A percentile compares a stretch with the other conserved stretches of the same genome.
Evolutionary conservation across 1,140 invertebrate species (phyloP).

Genomic region (Acromyrmex heyeri): DNA sequence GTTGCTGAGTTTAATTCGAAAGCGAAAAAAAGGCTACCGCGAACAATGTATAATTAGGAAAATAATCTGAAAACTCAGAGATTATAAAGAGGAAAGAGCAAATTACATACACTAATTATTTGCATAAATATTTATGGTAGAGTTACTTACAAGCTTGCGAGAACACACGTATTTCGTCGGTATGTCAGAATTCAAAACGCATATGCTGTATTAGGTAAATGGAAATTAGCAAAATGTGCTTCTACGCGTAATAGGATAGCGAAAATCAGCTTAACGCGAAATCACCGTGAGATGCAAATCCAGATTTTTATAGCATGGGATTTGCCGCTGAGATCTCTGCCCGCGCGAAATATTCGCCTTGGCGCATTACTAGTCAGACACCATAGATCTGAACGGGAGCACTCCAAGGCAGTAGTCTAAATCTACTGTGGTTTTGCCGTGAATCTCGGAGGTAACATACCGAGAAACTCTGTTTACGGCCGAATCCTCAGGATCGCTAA

Average conservation of each 20-base stretch:
- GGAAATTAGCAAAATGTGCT: slow-evolving; percentile 53
- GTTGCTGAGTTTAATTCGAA: slow-evolving; percentile 14
- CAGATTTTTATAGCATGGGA: slow-evolving; percentile 59
- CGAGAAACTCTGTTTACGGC: slow-evolving; percentile 73
- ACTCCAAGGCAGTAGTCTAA: slow-evolving; percentile 54
- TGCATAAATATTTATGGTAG: slow-evolving; percentile 48
- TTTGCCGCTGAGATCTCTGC: slow-evolving; percentile 38
- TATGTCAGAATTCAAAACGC: slow-evolving; percentile 13
- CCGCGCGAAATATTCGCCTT: slow-evolving; percentile 63
- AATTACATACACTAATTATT: slow-evolving; percentile 56
- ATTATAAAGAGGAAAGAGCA: slow-evolving; percentile 19
- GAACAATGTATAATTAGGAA: slow-evolving; percentile 46
- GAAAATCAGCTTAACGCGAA: slow-evolving; percentile 58
- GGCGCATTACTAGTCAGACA: slow-evolving; percentile 51
- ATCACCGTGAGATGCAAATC: slow-evolving; percentile 55
- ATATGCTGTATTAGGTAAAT: slow-evolving; percentile 37
- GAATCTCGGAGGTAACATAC: slow-evolving; percentile 71
- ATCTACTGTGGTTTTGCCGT: slow-evolving; percentile 64
- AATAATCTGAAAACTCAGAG: slow-evolving; percentile 30
- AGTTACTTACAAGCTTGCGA: background rate
- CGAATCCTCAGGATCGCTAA: slow-evolving; percentile 63
- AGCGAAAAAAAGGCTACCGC: background rate
- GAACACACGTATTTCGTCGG: slow-evolving; percentile 4
- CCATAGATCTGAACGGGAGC: slow-evolving; percentile 51
- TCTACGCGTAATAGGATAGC: slow-evolving; percentile 50